Base-by-base conservation (phyloP, 1,140 invertebrate genomes). In the Dryas iulia region DNA sequence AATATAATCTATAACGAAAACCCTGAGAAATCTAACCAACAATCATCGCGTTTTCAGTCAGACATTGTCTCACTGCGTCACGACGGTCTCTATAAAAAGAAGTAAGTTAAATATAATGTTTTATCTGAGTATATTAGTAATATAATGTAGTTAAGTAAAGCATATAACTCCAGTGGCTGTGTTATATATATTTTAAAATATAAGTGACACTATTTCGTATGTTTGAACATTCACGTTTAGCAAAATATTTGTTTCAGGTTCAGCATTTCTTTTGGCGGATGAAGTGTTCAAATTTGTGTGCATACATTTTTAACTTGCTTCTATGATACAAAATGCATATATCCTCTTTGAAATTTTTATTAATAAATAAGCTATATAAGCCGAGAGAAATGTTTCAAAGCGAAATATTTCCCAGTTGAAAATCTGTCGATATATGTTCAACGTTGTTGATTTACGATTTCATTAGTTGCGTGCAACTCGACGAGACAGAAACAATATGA, bases 401-500 rank as follows among this genome's bases (percentile, higher is more conserved):
- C 71, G 81, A 80, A 82, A 86, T 82, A 83, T 82, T 82, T 81
- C 67, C 78, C 71, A 69, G 74, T 75, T 81, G 78, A 79, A 86
- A 86, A 84, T 82, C 80, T 83, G 86, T 87, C 85, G 86, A 87
- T 89, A 82, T 78, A 78, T 80, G 83, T 74, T 81, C 70, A 73
- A 66, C 76, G 66, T 62, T 79, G 84, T 87, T 89, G 87, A 90
- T 90, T 89, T 90, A 90, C 80, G 84, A 86, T 90, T 90, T 90
- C 86, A 90, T 90, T 90, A 89, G 83, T 83, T 81, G 76, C 77
- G 73, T 77, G 71, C 73, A 76, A 71, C 66, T 66, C 76, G 81
- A 81, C 75, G 77, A 78, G 77, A 79, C 76, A 74, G 81, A 60
- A 81, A 79, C 79, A 79, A 83, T 81, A 62, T 35, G 28, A 68